Evolutionary conservation across 1,140 invertebrate species (phyloP).

Genomic region (Solenopsis fugax): DNA sequence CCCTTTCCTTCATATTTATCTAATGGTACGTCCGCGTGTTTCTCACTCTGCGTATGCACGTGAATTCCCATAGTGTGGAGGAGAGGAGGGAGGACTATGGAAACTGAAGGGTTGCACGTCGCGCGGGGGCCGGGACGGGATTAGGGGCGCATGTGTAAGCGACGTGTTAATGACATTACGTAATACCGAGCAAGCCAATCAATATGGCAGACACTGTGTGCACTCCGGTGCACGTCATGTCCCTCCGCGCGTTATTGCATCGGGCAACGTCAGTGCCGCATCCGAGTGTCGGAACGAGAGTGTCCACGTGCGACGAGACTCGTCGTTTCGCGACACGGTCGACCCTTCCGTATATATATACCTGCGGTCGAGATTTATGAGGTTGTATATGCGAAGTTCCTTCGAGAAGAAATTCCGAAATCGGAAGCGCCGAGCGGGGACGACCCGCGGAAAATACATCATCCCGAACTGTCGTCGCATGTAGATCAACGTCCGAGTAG

Average conservation of each 20-base stretch:
- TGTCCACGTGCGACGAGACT: conserved; percentile 44
- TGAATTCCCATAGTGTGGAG: conserved; percentile 9
- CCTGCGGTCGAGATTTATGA: conserved; percentile 40
- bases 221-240: conserved; percentile 72
- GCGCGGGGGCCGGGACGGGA: conserved; percentile 42
- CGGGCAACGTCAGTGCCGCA: conserved; percentile 55
- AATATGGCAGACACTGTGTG: conserved; percentile 81
- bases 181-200: conserved; percentile 84
- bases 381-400: conserved; percentile 9
- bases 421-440: not conserved
- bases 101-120: conserved; percentile 42
- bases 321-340: conserved; percentile 6
- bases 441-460: not conserved
- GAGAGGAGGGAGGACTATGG: conserved; percentile 22
- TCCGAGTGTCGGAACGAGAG: conserved; percentile 37
- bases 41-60: conserved; percentile 8
- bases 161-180: conserved; percentile 86
- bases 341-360: not conserved
- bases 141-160: conserved; percentile 82
- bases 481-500: not conserved
- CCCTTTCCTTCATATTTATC: conserved; percentile 45
- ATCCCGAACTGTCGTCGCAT: not conserved
- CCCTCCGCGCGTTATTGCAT: conserved; percentile 68
- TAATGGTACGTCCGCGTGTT: conserved; percentile 36
- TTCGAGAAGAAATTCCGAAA: conserved; percentile 13